Conservation (phyloP, 53 echinoderm and acorn worm species). For the Astropecten irregularis region DNA sequence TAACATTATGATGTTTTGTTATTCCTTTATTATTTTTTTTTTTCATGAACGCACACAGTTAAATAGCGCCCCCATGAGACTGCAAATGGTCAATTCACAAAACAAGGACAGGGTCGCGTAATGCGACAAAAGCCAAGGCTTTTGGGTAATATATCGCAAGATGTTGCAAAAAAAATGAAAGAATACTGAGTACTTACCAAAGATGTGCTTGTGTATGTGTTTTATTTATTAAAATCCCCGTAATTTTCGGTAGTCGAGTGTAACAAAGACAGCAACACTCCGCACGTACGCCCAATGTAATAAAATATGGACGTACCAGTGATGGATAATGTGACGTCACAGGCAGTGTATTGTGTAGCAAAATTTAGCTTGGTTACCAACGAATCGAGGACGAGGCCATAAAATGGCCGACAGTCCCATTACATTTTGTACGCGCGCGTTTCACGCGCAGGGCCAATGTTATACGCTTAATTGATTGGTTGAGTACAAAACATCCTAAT, state of each 20-base stretch:
- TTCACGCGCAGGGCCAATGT: neutral
- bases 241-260: neutral
- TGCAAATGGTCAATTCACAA: neutral
- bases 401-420: neutral
- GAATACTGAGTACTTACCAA: neutral
- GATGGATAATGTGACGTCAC: slow-evolving; percentile 7
- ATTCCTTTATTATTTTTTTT: no score
- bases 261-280: neutral
- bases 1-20: no score
- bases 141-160: no score
- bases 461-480: no score
- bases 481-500: no score
- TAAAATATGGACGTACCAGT: neutral
- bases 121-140: no score
- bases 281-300: neutral
- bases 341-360: neutral
- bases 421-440: neutral
- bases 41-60: no score
- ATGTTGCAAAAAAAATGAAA: no score
- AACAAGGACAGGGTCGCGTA: no score
- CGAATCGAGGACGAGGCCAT: slow-evolving; percentile 10
- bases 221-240: neutral
- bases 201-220: neutral
- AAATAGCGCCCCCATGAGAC: slow-evolving; percentile 11
- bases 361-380: neutral